Evolutionary conservation across 2,888 invertebrate species (phyloP), one percentile per base, ranked within the genome.

Genomic region (Agrotis exclamationis): DNA sequence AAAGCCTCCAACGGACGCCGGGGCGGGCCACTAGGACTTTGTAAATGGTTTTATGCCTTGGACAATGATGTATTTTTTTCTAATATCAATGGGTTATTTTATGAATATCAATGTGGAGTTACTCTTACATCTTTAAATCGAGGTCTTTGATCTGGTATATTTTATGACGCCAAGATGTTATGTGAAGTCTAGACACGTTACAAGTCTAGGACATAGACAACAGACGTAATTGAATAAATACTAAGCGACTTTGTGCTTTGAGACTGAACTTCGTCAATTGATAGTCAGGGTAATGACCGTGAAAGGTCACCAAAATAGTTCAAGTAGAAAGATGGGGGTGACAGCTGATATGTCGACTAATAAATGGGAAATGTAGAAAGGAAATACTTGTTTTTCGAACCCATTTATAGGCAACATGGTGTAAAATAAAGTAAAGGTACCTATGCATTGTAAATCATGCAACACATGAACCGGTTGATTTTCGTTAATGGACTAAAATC

Each of bases 181-280:
- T 59, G 75, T 78, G 79, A 59, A 73, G 75, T 76, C 75, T 76
- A 76, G 75, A 76, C 75, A 73, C 54, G 73, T 72, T 76, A 78
- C 65, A 72, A 75, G 75, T 79, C 79, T 78, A 78, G 56, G 56
- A 73, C 73, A 73, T 65, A 78, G 79, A 76, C 73, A 72, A 78
- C 45, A 73, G 59, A 51, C 22, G 59, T 78, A 78, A 78, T 78
- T 79, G 50, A 73, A 76, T 56, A 72, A 60, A 76, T 64, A 59
- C 54, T 56, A 50, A 65, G 73, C 39, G 64, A 76, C 64, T 77
- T 47, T 70, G 47, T 77, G 48, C 48, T 75, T 58, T 48, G 57
- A 53, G 72, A 53, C 47, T 47, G 33, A 71, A 63, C 33, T 63
- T 77, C 24, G 47, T 18, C 72, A 71, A 63, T 70, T 63, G 58